These are phyloP conservation scores for Hyposoter didymator DNA, from an alignment of 2,888 invertebrate genomes.

Conservation along the genomic window DNA sequence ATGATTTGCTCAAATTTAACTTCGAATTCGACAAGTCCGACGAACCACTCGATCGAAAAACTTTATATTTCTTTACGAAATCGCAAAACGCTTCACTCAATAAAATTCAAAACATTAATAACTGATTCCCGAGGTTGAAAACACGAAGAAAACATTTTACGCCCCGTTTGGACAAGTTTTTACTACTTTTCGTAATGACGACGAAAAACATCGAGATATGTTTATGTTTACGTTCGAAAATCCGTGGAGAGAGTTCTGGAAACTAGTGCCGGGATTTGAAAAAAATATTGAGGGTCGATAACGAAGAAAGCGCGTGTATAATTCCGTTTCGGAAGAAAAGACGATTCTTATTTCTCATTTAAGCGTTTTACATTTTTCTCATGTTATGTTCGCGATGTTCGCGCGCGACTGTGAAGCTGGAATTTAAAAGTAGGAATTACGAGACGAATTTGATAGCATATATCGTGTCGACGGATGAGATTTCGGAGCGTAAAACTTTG, in stretches of 20 bases:
- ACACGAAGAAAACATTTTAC: background rate
- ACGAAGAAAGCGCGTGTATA: background rate
- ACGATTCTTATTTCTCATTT: background rate
- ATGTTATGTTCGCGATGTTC: background rate
- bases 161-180: background rate
- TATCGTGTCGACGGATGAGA: background rate
- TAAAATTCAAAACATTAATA: background rate
- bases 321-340: background rate
- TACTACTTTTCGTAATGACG: background rate
- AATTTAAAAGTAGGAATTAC: background rate
- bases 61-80: background rate
- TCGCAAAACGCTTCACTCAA: background rate
- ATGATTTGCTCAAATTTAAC: slow-evolving; percentile 47
- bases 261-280: background rate
- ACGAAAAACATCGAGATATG: background rate
- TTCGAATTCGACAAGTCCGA: background rate
- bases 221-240: background rate
- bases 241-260: background rate
- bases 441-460: background rate
- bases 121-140: background rate
- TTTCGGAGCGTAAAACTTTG: background rate
- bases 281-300: background rate
- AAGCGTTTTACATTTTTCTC: background rate
- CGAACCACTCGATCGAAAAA: background rate
- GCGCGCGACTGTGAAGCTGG: background rate